phyloP scores from a whole-genome alignment of 2,797 vertebrate genomes.

The Aselliscus stoliczkanus region DNA sequence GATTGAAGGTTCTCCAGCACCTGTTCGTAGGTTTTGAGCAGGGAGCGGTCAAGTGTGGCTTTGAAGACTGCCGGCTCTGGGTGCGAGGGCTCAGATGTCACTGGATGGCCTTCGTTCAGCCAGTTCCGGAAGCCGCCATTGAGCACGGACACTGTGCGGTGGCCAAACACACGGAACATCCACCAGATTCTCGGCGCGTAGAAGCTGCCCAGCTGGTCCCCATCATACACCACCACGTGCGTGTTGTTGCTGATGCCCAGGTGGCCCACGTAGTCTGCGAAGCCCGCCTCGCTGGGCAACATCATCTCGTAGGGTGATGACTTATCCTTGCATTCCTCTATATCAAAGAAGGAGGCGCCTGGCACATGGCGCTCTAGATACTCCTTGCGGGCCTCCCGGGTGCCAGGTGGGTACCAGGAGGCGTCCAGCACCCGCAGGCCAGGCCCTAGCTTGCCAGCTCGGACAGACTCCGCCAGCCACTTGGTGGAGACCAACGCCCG shows the following conservation, averaged over 20 bases:
- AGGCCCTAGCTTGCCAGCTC: slow-evolving; percentile 80
- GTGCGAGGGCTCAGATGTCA: slow-evolving; percentile 80
- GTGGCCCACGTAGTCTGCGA: slow-evolving; percentile 86
- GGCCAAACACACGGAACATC: slow-evolving; percentile 96
- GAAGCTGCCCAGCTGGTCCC: slow-evolving; percentile 88
- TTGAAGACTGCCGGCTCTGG: slow-evolving; percentile 81
- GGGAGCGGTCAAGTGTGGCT: slow-evolving; percentile 78
- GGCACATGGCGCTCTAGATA: slow-evolving; percentile 89
- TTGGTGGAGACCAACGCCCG: slow-evolving; percentile 87
- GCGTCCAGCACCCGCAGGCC: slow-evolving; percentile 88
- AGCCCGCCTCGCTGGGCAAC: slow-evolving; percentile 86
- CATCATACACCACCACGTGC: slow-evolving; percentile 95
- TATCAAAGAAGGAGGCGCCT: slow-evolving; percentile 91
- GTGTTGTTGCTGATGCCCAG: slow-evolving; percentile 90
- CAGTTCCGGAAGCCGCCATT: slow-evolving; percentile 93
- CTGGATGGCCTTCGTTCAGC: slow-evolving; percentile 84
- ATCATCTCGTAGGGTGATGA: slow-evolving; percentile 87
- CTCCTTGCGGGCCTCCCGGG: slow-evolving; percentile 86
- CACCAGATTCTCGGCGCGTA: slow-evolving; percentile 94
- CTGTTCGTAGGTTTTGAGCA: slow-evolving; percentile 92
- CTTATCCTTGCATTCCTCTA: slow-evolving; percentile 89
- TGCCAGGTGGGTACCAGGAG: slow-evolving; percentile 90
- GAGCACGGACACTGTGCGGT: slow-evolving; percentile 90
- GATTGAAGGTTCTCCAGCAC: slow-evolving; percentile 87
- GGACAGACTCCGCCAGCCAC: slow-evolving; percentile 89